Evolutionary conservation across 2,797 vertebrate genomes (phyloP).

Genomic region (Caiman crocodilus): DNA sequence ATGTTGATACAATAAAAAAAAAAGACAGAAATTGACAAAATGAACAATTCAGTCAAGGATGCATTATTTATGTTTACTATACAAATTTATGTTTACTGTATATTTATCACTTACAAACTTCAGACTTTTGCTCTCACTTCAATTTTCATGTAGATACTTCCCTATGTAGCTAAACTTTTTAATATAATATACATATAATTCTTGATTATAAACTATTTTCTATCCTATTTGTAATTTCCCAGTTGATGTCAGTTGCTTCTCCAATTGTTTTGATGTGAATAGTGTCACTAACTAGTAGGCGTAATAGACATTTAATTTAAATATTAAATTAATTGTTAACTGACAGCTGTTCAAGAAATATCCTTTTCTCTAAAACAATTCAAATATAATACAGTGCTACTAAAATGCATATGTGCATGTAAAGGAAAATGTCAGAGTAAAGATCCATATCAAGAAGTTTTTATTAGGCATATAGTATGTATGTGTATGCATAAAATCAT

Average conservation of each 20-base stretch:
- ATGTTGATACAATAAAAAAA: slow-evolving; percentile 30
- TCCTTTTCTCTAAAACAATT: slow-evolving; percentile 13
- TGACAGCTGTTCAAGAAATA: slow-evolving; percentile 16
- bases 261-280: background rate
- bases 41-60: background rate
- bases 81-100: slow-evolving; percentile 5
- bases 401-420: background rate
- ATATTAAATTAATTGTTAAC: slow-evolving; percentile 5
- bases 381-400: background rate
- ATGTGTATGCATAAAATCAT: background rate
- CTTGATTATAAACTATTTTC: background rate
- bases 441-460: slow-evolving; percentile 18
- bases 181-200: background rate
- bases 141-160: background rate
- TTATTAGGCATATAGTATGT: slow-evolving; percentile 10
- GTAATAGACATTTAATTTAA: background rate
- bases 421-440: background rate
- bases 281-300: background rate
- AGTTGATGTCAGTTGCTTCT: slow-evolving; percentile 11
- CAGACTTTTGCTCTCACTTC: slow-evolving; percentile 6
- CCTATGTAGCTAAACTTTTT: background rate
- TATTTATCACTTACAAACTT: background rate
- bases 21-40: background rate
- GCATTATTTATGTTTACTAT: background rate
- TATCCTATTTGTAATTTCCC: slow-evolving; percentile 8